Base-by-base conservation (phyloP, 2,797 vertebrate genomes). In the Fistularia commersonii region DNA sequence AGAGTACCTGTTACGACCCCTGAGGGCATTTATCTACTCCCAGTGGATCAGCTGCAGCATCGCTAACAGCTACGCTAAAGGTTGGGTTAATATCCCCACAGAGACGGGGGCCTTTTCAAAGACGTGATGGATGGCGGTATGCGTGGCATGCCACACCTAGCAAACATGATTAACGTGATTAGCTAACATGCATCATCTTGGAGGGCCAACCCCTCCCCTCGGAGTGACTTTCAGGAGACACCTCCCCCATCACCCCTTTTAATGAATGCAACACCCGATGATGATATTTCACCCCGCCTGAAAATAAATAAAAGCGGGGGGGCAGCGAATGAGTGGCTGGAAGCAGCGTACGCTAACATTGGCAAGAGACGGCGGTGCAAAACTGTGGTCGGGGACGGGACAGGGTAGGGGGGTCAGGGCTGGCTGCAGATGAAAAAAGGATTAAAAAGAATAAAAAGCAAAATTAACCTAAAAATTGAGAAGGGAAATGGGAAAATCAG, bases 151-250 rank as follows among this genome's bases (percentile, higher is more conserved):
- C 62, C 76, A 66, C 79, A 61, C 56, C 68, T 60, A n/a, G n/a
- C n/a, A n/a, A n/a, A n/a, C n/a, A n/a, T n/a, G n/a, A n/a, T n/a
- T n/a, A n/a, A n/a, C n/a, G 64, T 61, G 61, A 79, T 81, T 77
- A 79, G 68, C 79, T 11, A 44, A 66, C 76, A 79, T 79, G 75
- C 66, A 81, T 81, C 76, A 79, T 52, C 61, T 2, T 23, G 23
- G 36, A 54, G 44, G 60, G 54, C 56, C 51, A 64, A 66, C 63
- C 63, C 54, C 73, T 72, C 73, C 70, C 70, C 13, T 35, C 46
- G 69, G 62, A 72, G 70, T 38, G 65, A 68, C 64, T 73, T 76
- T 55, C 67, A 73, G 72, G 64, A 78, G 76, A 64, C 65, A 47
- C 41, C 42, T 39, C 57, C 33, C 6, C 32, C 12, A 3, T 10